A percentile compares a stretch with the other conserved stretches of the same genome.
Evolutionary conservation across 2,797 vertebrate species (phyloP).

Genomic region (Pseudochromis fuscus): DNA sequence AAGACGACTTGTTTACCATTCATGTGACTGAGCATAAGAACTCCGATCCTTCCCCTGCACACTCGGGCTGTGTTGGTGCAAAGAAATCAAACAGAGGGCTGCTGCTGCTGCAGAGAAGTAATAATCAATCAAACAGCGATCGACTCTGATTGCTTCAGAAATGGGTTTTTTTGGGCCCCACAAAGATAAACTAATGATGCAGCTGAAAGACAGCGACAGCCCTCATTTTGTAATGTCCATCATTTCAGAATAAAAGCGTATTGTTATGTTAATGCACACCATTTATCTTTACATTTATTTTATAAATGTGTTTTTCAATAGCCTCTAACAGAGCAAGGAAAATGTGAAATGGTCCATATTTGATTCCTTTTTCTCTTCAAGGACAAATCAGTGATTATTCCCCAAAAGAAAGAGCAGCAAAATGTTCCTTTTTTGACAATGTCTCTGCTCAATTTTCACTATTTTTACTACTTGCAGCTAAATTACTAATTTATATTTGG

Average conservation of each 20-base stretch:
- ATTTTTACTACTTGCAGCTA: too few species aligned
- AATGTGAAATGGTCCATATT: not conserved
- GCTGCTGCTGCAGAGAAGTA: not conserved
- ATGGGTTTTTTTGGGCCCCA: conserved; percentile 20
- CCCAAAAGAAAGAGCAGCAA: not conserved
- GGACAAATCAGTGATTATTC: not conserved
- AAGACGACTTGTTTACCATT: conserved; percentile 37
- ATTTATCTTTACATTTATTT: conserved; percentile 10
- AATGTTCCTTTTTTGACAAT: not conserved
- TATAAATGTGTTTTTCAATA: conserved; percentile 7
- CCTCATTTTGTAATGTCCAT: conserved; percentile 2
- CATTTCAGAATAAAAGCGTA: conserved; percentile 16
- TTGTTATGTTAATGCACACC: not conserved
- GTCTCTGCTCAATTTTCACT: too few species aligned
- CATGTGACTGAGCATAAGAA: conserved; percentile 28
- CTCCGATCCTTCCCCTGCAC: conserved; percentile 20
- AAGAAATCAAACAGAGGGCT: conserved; percentile 4
- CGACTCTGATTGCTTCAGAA: conserved; percentile 6
- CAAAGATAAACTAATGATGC: conserved; percentile 37
- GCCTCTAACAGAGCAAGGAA: not conserved
- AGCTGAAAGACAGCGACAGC: conserved; percentile 1
- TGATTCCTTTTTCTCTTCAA: not conserved
- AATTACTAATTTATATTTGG: too few species aligned
- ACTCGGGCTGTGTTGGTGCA: not conserved
- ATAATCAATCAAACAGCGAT: conserved; percentile 18